phyloP scores from a whole-genome alignment of 2,113 vertebrate species.

The Pygathrix nemaeus region DNA sequence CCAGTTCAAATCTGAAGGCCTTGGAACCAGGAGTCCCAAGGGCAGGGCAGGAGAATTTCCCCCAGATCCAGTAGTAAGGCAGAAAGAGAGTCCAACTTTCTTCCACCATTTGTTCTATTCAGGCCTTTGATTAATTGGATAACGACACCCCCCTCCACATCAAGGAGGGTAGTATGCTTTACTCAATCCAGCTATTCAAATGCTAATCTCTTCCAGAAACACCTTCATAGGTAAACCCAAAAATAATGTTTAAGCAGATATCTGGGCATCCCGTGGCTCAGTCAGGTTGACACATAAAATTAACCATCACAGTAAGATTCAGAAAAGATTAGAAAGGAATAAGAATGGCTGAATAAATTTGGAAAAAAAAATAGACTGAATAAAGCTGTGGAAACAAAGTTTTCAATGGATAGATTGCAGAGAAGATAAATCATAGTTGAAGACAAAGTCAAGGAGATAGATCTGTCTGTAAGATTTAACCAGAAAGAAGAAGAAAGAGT shows the following conservation, averaged over 20 bases:
- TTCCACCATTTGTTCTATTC: neutral
- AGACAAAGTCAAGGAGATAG: neutral
- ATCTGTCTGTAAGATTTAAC: neutral
- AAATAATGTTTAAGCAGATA: neutral
- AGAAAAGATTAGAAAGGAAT: neutral
- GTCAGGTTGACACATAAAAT: neutral
- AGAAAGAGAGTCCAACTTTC: neutral
- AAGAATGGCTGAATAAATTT: neutral
- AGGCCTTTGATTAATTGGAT: neutral
- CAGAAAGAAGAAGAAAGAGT: neutral
- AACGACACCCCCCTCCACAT: neutral
- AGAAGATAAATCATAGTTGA: neutral
- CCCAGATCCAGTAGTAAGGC: neutral
- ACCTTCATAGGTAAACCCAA: neutral
- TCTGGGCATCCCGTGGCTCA: neutral
- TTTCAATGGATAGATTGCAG: neutral
- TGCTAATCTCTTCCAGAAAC: neutral
- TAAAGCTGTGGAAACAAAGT: neutral
- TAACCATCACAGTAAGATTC: neutral
- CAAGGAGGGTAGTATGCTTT: neutral
- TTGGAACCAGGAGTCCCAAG: neutral
- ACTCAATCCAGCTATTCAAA: neutral
- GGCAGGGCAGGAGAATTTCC: neutral
- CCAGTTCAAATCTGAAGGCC: neutral
- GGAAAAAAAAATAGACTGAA: neutral